Conservation (phyloP, 2,797 vertebrate genomes). For the Pseudocheirus occidentalis region DNA sequence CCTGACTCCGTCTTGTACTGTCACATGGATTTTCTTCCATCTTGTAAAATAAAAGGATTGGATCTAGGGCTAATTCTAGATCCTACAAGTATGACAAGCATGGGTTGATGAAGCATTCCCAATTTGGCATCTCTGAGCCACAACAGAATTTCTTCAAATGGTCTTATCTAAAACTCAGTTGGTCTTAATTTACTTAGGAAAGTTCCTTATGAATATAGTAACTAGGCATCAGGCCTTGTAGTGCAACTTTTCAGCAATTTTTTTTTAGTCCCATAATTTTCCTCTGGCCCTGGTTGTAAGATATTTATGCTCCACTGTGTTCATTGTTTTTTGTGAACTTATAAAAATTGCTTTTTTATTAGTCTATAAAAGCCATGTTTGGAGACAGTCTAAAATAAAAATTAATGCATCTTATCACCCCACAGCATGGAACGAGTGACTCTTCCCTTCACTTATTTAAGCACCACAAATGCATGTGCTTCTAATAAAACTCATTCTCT, state of each 20-base stretch:
- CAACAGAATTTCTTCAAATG: not conserved
- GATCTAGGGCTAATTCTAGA: not conserved
- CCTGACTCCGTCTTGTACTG: not conserved
- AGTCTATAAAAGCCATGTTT: conserved; percentile 75
- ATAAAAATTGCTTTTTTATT: conserved; percentile 78
- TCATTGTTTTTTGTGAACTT: conserved; percentile 76
- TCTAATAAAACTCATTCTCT: conserved; percentile 74
- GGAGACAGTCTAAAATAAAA: conserved; percentile 79
- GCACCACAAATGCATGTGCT: conserved; percentile 60
- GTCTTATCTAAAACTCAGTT: not conserved
- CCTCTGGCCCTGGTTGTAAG: conserved; percentile 59
- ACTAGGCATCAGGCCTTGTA: conserved; percentile 27
- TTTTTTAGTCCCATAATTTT: conserved; percentile 52
- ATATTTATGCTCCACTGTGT: conserved; percentile 67
- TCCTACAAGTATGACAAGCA: not conserved
- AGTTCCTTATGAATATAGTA: conserved; percentile 24
- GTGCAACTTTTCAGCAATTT: conserved; percentile 64
- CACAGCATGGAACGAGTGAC: conserved; percentile 64
- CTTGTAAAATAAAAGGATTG: not conserved
- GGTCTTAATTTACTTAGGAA: conserved; percentile 38
- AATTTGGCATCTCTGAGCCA: not conserved
- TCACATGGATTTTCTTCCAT: not conserved
- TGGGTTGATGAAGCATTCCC: not conserved
- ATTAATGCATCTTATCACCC: conserved; percentile 76
- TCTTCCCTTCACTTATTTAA: conserved; percentile 74